phyloP scores from a whole-genome alignment of 1,140 invertebrate species.

The Melitaea cinxia region DNA sequence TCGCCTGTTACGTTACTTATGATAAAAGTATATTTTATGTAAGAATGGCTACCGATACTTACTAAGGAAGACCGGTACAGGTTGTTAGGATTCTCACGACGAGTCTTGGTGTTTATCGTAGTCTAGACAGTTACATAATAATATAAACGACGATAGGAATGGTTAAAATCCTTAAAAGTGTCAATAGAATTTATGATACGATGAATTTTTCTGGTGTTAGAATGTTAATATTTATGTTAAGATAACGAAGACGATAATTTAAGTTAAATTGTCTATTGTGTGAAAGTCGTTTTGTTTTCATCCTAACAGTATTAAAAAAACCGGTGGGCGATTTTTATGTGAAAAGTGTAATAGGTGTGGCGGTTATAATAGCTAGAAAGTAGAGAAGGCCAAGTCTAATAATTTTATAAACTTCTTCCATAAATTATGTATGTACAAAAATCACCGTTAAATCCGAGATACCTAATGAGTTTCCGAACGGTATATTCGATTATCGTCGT shows the following conservation, averaged over 20 bases:
- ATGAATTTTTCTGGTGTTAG: not conserved
- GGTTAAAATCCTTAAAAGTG: not conserved
- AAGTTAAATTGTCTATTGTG: not conserved
- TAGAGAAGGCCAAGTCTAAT: conserved; percentile 18
- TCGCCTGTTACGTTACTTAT: not conserved
- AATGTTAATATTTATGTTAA: too few species aligned
- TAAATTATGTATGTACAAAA: conserved; percentile 35
- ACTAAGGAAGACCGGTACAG: not conserved
- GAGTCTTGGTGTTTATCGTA: not conserved
- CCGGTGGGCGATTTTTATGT: conserved; percentile 15
- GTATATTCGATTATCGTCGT: conserved; percentile 35
- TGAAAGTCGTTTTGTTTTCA: not conserved
- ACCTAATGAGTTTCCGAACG: conserved; percentile 30
- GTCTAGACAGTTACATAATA: conserved; percentile 7
- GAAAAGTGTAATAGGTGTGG: conserved; percentile 9
- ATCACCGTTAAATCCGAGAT: conserved; percentile 30
- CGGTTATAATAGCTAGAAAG: conserved; percentile 32
- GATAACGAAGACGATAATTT: too few species aligned
- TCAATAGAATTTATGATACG: not conserved
- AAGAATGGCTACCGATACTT: not conserved
- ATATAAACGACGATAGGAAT: not conserved
- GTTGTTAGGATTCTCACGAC: conserved; percentile 1
- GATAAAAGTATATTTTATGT: not conserved
- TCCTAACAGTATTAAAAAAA: conserved; percentile 3
- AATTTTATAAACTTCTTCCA: conserved; percentile 24